Evolutionary conservation across 2,888 invertebrate species (phyloP).

Genomic region (Limnephilus lunatus): DNA sequence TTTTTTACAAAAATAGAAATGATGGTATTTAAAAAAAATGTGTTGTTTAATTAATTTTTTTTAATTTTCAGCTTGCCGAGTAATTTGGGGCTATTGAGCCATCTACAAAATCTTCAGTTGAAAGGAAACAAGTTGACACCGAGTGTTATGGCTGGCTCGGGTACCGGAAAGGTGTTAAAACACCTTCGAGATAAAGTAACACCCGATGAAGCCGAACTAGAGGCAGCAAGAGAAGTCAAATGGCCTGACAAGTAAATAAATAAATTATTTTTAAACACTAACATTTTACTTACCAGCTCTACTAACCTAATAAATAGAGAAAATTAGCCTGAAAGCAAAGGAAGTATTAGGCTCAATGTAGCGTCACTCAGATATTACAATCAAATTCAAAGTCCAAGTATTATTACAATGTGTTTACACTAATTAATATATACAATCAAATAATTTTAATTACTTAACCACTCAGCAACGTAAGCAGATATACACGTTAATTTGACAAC

Average conservation of each 20-base stretch:
- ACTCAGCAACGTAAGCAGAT: too few relatives aligned
- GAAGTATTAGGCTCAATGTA: too few relatives aligned
- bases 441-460: too few relatives aligned
- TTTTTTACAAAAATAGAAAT: background rate
- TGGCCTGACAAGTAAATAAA: constrained; percentile 79
- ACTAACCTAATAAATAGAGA: too few relatives aligned
- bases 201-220: constrained; percentile 72
- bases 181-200: constrained; percentile 82
- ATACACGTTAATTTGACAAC: too few relatives aligned
- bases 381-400: too few relatives aligned
- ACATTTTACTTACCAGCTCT: background rate
- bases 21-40: background rate
- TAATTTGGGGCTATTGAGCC: constrained; percentile 80
- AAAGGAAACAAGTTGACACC: constrained; percentile 92
- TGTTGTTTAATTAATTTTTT: constrained; percentile 73
- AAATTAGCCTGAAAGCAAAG: too few relatives aligned
- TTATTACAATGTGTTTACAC: too few relatives aligned
- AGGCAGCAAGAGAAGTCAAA: constrained; percentile 70
- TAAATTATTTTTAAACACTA: background rate
- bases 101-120: constrained; percentile 88
- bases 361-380: too few relatives aligned
- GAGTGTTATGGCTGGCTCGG: constrained; percentile 89
- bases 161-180: constrained; percentile 89
- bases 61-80: constrained; percentile 76
- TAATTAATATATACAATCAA: too few relatives aligned